These are phyloP conservation scores for Leptonema lineaticorne DNA, from an alignment of 1,140 invertebrate genomes.

Conservation along the genomic window DNA sequence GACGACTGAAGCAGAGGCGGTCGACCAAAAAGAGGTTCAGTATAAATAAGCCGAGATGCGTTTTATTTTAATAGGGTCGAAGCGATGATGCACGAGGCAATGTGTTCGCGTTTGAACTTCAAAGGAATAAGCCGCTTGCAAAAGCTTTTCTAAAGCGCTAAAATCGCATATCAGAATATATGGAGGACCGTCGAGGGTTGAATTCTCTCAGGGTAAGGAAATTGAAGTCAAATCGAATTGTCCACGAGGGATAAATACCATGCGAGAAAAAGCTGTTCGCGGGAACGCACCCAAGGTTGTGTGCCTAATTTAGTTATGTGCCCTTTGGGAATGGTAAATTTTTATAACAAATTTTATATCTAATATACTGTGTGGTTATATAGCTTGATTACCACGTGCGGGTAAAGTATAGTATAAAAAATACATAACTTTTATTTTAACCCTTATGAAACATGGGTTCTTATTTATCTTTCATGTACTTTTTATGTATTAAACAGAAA, in stretches of 20 bases:
- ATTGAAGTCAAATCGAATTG: background rate
- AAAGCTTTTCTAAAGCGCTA: background rate
- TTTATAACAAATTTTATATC: too few species aligned
- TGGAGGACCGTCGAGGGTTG: background rate
- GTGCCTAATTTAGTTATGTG: too few species aligned
- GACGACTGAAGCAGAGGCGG: background rate
- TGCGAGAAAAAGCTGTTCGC: background rate
- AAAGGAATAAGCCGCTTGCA: background rate
- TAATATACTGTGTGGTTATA: too few species aligned
- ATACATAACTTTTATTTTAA: too few species aligned
- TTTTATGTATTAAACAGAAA: too few species aligned
- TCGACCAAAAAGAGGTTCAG: background rate
- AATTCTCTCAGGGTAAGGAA: background rate
- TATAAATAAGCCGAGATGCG: constrained; percentile 9
- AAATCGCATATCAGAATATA: background rate
- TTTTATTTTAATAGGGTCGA: background rate
- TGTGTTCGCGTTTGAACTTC: background rate
- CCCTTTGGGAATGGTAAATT: too few species aligned
- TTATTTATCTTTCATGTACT: too few species aligned
- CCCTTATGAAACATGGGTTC: too few species aligned
- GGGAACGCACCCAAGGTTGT: background rate
- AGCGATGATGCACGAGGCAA: constrained; percentile 15
- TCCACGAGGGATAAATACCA: background rate
- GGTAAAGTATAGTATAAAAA: too few species aligned
- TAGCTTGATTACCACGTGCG: too few species aligned